Conservation (phyloP, 2,797 vertebrate species). For the Pipistrellus pipistrellus region DNA sequence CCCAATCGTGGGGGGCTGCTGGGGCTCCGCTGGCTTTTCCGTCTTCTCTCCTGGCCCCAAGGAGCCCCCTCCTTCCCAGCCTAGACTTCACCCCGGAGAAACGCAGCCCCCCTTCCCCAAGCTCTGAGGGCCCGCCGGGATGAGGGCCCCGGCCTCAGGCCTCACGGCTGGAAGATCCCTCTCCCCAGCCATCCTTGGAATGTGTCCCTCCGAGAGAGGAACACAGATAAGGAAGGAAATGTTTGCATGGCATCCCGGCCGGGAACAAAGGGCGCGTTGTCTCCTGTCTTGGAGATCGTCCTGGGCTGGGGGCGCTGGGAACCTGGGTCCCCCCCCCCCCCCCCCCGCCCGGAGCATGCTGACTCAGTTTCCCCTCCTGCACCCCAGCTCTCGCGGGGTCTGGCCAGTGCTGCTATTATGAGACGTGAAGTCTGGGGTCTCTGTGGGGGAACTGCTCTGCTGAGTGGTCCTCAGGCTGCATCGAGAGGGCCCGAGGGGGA, state of each 20-base stretch:
- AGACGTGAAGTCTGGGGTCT: neutral
- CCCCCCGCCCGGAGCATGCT: neutral
- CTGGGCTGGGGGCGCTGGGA: neutral
- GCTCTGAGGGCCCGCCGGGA: neutral
- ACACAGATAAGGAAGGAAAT: constrained; percentile 88
- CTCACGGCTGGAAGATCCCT: constrained; percentile 16
- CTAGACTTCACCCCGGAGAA: neutral
- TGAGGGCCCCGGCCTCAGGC: neutral
- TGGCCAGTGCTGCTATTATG: neutral
- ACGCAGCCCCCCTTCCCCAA: neutral
- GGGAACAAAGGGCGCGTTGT: constrained; percentile 71
- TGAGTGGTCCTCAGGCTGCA: neutral
- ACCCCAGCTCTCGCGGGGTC: neutral
- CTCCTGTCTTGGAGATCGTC: neutral
- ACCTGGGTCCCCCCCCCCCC: neutral
- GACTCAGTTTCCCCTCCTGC: constrained; percentile 46
- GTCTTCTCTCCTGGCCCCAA: neutral
- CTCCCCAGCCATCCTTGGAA: constrained; percentile 80
- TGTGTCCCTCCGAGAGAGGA: constrained; percentile 82
- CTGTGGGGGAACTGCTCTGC: neutral
- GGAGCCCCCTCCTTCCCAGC: neutral
- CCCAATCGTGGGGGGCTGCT: neutral
- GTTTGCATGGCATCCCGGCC: constrained; percentile 76
- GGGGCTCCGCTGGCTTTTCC: neutral
- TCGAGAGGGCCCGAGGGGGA: neutral